Percentiles rank a stretch among this genome's conserved stretches.
phyloP scores from a whole-genome alignment of 2,888 invertebrate genomes.

The Plebejus melissa region DNA sequence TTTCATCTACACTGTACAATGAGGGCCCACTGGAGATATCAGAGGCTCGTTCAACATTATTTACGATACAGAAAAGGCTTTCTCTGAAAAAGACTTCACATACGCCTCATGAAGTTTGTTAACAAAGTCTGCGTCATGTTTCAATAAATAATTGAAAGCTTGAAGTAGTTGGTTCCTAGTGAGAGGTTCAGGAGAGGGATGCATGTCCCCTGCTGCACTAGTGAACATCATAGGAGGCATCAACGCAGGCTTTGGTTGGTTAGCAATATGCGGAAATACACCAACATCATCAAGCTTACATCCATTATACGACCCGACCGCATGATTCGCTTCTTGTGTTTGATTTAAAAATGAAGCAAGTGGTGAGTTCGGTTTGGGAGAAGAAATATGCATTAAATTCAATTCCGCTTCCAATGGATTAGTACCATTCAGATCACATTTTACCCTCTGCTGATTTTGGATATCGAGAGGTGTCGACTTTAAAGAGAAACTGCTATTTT shows the following conservation, averaged over 20 bases:
- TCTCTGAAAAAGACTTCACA: constrained; percentile 89
- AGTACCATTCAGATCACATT: constrained; percentile 59
- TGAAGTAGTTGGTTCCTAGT: constrained; percentile 93
- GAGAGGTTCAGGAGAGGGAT: constrained; percentile 82
- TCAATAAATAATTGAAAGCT: constrained; percentile 91
- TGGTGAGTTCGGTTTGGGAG: constrained; percentile 77
- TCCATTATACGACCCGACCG: constrained; percentile 57
- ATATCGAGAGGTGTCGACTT: constrained; percentile 70
- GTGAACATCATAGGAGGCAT: constrained; percentile 94
- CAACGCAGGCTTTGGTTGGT: constrained; percentile 84
- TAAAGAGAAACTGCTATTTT: constrained; percentile 59
- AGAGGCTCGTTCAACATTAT: constrained; percentile 48
- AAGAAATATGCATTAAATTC: constrained; percentile 75
- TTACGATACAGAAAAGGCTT: constrained; percentile 74
- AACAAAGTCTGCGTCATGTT: constrained; percentile 92
- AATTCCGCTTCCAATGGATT: constrained; percentile 72
- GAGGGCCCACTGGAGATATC: constrained; percentile 47
- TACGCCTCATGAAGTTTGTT: constrained; percentile 95
- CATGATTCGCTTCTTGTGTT: constrained; percentile 62
- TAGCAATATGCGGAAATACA: constrained; percentile 56
- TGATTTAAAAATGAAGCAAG: constrained; percentile 77
- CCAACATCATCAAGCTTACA: constrained; percentile 57
- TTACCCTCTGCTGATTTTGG: constrained; percentile 60
- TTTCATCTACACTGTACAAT: constrained; percentile 72
- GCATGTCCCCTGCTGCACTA: constrained; percentile 74